Evolutionary conservation across 2,888 invertebrate species (phyloP), one percentile per base, ranked within the genome.

Genomic region (Disparrhopalites patrizii): DNA sequence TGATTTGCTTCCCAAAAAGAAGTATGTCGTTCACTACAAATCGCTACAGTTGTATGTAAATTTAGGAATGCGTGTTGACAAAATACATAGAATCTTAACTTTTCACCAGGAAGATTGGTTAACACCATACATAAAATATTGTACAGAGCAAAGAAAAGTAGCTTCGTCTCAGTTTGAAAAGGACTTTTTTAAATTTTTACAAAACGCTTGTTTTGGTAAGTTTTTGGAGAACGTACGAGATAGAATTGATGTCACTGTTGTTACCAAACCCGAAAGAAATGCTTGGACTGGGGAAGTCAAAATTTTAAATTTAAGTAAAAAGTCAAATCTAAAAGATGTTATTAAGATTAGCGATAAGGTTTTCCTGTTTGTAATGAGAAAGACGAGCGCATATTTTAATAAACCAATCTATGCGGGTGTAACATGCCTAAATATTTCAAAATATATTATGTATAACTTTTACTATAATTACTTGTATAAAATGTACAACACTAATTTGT

Each of bases 171-270:
- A 72, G 25, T 77, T 77, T 68, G 76, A 76, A 54, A 76, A 76
- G 66, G 76, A 76, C 55, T 76, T 78, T 28, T 77, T 73, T 60
- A 78, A 77, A 68, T 62, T 77, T 13, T 70, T 73, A 70, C 77
- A 76, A 57, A 77, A 78, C 65, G 47, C 73, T 5, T 74, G 76
- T 10, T 79, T 77, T 69, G 77, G 78, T 4, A 77, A 78, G 68
- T 75, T 72, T 25, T 75, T 77, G 73, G 58, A 58, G 27, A 4
- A 23, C 1, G 40, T 23, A 30, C 27, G 58, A 10, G 20, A 47
- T 7, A 23, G 58, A 30, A 7, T 3, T 13, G 30, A 7, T 4
- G 31, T 58, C 1, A 25, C 43, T 20, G 15, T 58, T 1, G 18
- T 58, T 3, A 52, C 52, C n/a, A 15, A 5, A 8, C 30, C 52